A percentile compares a stretch with the other conserved stretches of the same genome.
phyloP scores from a whole-genome alignment of 1,140 invertebrate genomes.

The Triops longicaudatus region DNA sequence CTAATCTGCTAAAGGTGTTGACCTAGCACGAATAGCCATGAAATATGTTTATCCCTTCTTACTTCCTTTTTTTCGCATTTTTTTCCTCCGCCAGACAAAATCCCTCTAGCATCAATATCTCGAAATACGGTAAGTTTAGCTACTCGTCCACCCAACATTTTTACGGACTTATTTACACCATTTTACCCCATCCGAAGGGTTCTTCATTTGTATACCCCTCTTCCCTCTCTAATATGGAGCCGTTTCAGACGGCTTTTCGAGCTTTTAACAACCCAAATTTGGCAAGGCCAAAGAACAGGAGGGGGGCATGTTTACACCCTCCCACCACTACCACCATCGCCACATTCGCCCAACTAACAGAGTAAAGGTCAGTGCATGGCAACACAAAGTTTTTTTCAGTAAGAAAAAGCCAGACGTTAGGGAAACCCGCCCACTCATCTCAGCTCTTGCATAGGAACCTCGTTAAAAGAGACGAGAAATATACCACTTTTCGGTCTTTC shows the following conservation, averaged over 20 bases:
- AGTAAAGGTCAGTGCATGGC: slow-evolving; percentile 5
- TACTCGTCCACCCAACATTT: no score
- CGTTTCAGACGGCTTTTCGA: no score
- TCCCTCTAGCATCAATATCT: no score
- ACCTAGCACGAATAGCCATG: neutral
- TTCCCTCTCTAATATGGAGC: neutral
- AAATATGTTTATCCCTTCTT: neutral
- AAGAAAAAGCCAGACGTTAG: neutral
- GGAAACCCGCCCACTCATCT: neutral
- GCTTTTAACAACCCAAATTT: neutral
- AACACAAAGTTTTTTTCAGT: neutral
- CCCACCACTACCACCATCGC: neutral
- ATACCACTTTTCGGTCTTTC: no score
- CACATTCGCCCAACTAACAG: neutral
- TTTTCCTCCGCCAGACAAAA: neutral
- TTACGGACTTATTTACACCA: no score
- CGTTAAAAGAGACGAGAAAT: neutral
- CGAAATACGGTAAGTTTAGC: no score
- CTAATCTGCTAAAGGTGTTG: neutral
- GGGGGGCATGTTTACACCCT: neutral
- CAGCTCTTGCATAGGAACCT: neutral
- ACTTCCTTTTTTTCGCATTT: neutral
- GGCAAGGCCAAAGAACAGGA: neutral
- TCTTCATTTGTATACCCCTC: no score
- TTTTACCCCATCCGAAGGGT: no score